Base-by-base conservation (phyloP, 2,797 vertebrate species). In the Danio albolineatus region DNA sequence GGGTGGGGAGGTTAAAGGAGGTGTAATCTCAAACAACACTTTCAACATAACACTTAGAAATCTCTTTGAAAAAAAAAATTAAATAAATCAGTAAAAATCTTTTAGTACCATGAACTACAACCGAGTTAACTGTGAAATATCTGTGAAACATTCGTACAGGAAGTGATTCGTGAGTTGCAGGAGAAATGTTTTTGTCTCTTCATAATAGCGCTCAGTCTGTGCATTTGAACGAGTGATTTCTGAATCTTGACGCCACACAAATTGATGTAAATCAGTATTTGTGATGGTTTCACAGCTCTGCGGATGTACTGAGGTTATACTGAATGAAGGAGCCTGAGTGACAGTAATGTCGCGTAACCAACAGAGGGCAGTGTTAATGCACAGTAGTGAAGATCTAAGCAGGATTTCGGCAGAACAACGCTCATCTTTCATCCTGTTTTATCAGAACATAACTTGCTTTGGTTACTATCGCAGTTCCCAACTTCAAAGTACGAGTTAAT, bases 1-100 rank as follows among this genome's bases (percentile, higher is more conserved):
- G 74, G 82, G 82, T 84, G 59, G 89, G 88, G 7, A 53, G 46
- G 21, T 28, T 28, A 51, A 48, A 79, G 88, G 10, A 54, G 48
- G 28, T 36, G 48, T 62, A 49, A 72, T 72, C 67, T 79, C 77
- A 46, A 62, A 78, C 17, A 71, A 71, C 62, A 78, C 71, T 75
- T 39, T 74, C 4, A 73, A 71, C 51, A 51, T 43, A 69, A 62
- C 77, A 67, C 41, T 76, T 62, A 38, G n/a, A 64, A 28, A 28
- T 64, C 59, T 70, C 61, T 56, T 28, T 41, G 19, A 21, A 41
- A 78, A 7, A 69, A 39, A 53, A 69, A 72, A 70, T 76, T 76
- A 73, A 64, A 39, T 72, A 69, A 60, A 71, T 79, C 65, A 60
- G 13, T 38, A 54, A 14, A 64, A 65, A 57, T 43, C 19, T 75